Conservation (phyloP, 2,888 invertebrate species). For the Priapulus caudatus region DNA sequence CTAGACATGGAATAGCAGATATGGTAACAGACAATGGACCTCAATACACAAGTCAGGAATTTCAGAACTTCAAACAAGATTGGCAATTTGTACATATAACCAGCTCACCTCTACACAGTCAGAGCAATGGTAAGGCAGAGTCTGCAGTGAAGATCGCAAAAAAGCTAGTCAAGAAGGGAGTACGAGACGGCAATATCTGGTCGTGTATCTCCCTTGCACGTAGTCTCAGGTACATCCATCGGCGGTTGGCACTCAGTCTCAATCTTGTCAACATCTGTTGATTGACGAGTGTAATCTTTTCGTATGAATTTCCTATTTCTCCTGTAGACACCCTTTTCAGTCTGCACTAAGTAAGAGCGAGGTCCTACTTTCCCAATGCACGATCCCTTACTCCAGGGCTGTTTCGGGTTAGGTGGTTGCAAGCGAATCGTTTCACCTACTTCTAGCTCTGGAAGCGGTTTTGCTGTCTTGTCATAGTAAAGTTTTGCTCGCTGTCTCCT, state of each 20-base stretch:
- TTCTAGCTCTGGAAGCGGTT: background rate
- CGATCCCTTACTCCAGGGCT: no score
- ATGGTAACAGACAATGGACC: background rate
- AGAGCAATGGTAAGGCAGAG: background rate
- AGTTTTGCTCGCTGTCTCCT: background rate
- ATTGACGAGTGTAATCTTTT: no score
- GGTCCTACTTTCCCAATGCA: no score
- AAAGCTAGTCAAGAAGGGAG: background rate
- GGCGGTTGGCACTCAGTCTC: no score
- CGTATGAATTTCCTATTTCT: no score
- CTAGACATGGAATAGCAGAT: background rate
- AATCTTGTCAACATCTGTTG: no score
- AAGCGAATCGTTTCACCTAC: background rate
- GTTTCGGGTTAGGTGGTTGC: no score
- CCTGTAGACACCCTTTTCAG: no score
- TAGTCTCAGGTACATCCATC: no score
- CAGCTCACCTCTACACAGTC: background rate
- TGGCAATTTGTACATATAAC: background rate
- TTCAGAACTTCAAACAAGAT: background rate
- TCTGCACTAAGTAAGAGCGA: no score
- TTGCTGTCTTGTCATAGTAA: background rate
- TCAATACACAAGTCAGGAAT: background rate
- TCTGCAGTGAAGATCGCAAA: constrained; percentile 6
- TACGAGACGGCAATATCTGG: no score
- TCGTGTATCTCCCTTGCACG: no score